phyloP scores from a whole-genome alignment of 2,113 vertebrate genomes.

The Megaleporinus macrocephalus region DNA sequence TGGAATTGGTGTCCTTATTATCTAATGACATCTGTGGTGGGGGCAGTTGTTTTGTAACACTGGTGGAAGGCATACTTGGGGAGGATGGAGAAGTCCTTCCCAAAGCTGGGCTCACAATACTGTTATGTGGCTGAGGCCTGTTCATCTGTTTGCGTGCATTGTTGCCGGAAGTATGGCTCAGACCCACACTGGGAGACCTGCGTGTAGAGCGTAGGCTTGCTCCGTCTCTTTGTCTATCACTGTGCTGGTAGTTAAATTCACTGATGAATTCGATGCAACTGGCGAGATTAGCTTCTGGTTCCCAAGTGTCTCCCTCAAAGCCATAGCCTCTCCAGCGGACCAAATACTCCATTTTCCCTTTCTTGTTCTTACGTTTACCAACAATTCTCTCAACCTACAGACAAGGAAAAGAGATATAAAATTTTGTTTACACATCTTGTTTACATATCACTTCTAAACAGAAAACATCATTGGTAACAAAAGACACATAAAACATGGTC shows the following conservation, averaged over 20 bases:
- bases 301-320: slow-evolving; percentile 94
- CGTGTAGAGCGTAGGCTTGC: slow-evolving; percentile 83
- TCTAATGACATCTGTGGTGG: slow-evolving; percentile 22
- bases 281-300: slow-evolving; percentile 92
- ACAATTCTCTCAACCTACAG: slow-evolving; percentile 92
- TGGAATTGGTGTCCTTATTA: slow-evolving; percentile 67
- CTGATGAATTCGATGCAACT: slow-evolving; percentile 93
- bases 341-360: slow-evolving; percentile 92
- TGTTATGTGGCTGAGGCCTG: slow-evolving; percentile 75
- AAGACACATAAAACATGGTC: no score
- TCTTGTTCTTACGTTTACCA: slow-evolving; percentile 91
- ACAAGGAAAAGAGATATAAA: slow-evolving; percentile 11
- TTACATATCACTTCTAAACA: background rate
- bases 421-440: background rate
- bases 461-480: background rate
- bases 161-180: slow-evolving; percentile 58
- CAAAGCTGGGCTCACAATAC: slow-evolving; percentile 70
- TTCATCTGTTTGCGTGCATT: slow-evolving; percentile 85
- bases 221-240: slow-evolving; percentile 79
- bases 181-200: slow-evolving; percentile 65
- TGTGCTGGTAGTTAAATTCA: slow-evolving; percentile 87
- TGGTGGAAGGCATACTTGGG: slow-evolving; percentile 18
- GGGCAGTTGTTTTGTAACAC: slow-evolving; percentile 40
- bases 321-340: slow-evolving; percentile 95
- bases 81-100: slow-evolving; percentile 63